Evolutionary conservation across 2,113 vertebrate species (phyloP).

Genomic region (Ciconia stormi): DNA sequence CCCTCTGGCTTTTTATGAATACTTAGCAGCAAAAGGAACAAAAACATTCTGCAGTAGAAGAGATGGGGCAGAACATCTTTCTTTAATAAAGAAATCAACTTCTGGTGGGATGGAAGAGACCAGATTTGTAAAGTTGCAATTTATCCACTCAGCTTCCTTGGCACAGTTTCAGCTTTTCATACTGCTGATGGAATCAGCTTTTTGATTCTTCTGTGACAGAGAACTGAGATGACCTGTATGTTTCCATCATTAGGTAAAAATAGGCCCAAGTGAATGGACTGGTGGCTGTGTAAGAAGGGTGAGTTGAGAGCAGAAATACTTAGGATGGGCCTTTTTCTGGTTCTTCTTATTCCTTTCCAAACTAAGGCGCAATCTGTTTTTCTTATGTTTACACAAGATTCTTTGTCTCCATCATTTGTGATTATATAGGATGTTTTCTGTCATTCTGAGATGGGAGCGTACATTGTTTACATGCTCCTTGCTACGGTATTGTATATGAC

Average conservation of each 20-base stretch:
- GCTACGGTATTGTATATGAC: not conserved
- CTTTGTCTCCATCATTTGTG: constrained; percentile 13
- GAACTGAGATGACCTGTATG: not conserved
- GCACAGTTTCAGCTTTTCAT: not conserved
- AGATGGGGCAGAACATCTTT: not conserved
- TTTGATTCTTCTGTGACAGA: constrained; percentile 1
- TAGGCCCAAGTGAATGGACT: not conserved
- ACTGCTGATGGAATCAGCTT: constrained; percentile 2
- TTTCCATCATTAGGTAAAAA: not conserved
- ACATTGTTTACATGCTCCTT: not conserved
- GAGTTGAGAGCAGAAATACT: constrained; percentile 1
- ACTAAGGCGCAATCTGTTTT: constrained; percentile 22
- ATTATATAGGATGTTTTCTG: constrained; percentile 43
- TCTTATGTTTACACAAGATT: constrained; percentile 37
- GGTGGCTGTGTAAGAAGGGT: not conserved
- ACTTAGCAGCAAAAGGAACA: constrained; percentile 40
- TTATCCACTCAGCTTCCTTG: not conserved
- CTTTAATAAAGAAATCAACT: not conserved
- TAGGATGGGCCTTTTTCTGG: not conserved
- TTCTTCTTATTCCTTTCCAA: constrained; percentile 32
- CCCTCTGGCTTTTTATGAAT: not conserved
- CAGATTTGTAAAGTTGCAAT: not conserved
- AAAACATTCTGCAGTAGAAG: not conserved
- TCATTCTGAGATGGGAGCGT: not conserved
- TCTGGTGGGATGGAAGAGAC: constrained; percentile 4